phyloP scores from a whole-genome alignment of 2,113 vertebrate genomes.

The Chrysochloris asiatica region DNA sequence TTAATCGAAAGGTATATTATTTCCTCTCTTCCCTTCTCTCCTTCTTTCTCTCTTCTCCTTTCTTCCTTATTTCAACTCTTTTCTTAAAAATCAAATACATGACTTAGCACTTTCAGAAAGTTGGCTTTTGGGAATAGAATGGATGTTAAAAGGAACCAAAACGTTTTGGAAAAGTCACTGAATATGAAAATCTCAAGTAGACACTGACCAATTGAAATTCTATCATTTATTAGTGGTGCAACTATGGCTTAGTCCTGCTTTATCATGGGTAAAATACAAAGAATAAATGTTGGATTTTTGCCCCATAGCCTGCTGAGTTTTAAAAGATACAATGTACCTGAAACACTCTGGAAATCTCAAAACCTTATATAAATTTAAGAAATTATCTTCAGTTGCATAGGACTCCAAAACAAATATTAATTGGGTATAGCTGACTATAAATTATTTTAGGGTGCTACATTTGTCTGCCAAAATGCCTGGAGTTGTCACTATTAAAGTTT shows the following conservation, averaged over 20 bases:
- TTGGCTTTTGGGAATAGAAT: background rate
- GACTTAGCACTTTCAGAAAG: too few species aligned
- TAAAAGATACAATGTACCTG: background rate
- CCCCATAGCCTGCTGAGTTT: background rate
- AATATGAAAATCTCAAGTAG: background rate
- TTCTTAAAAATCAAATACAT: too few species aligned
- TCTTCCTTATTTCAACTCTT: too few species aligned
- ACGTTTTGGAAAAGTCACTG: background rate
- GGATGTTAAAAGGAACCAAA: background rate
- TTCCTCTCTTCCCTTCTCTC: too few species aligned
- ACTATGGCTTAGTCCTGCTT: background rate
- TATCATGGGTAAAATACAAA: background rate
- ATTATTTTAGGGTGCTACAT: background rate
- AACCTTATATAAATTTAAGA: conserved; percentile 14
- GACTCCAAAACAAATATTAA: background rate
- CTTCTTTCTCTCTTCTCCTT: too few species aligned
- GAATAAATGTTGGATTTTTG: too few species aligned
- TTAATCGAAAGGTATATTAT: too few species aligned
- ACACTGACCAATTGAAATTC: background rate
- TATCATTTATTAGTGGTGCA: background rate
- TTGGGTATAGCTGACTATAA: background rate
- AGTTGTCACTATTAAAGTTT: background rate
- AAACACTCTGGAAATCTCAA: background rate
- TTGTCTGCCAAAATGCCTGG: background rate
- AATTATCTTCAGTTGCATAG: background rate